Percentiles rank a stretch among this genome's conserved stretches.
Conservation (phyloP, 2,888 invertebrate species). For the Deroplatys truncata region DNA sequence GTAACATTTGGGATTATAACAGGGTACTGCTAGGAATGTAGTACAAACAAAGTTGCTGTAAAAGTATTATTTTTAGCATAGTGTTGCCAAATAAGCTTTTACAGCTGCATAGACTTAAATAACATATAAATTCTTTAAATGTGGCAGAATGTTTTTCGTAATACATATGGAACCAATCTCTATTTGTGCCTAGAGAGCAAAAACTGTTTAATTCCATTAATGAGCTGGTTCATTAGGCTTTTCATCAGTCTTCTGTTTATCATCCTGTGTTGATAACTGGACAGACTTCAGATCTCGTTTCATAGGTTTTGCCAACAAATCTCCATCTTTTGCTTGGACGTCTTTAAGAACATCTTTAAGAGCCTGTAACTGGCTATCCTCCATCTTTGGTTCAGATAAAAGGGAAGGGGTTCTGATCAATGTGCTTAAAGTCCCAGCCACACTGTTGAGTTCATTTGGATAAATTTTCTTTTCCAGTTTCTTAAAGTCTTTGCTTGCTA, state of each 20-base stretch:
- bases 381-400: constrained; percentile 6
- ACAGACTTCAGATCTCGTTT: constrained; percentile 26
- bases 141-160: too few relatives aligned
- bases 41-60: too few relatives aligned
- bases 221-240: neutral
- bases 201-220: neutral
- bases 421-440: neutral
- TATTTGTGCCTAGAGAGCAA: neutral
- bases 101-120: too few relatives aligned
- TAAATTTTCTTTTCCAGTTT: neutral
- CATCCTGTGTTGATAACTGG: neutral
- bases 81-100: too few relatives aligned
- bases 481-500: neutral
- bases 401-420: constrained; percentile 1
- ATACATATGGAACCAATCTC: neutral
- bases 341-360: neutral
- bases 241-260: neutral
- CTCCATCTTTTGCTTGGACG: neutral
- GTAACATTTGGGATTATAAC: too few relatives aligned
- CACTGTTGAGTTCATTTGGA: neutral
- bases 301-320: constrained; percentile 22
- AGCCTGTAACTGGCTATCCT: neutral
- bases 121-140: too few relatives aligned
- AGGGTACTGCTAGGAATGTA: too few relatives aligned
- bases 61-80: too few relatives aligned